phyloP scores from a whole-genome alignment of 2,797 vertebrate genomes.

The Ciconia nigra region DNA sequence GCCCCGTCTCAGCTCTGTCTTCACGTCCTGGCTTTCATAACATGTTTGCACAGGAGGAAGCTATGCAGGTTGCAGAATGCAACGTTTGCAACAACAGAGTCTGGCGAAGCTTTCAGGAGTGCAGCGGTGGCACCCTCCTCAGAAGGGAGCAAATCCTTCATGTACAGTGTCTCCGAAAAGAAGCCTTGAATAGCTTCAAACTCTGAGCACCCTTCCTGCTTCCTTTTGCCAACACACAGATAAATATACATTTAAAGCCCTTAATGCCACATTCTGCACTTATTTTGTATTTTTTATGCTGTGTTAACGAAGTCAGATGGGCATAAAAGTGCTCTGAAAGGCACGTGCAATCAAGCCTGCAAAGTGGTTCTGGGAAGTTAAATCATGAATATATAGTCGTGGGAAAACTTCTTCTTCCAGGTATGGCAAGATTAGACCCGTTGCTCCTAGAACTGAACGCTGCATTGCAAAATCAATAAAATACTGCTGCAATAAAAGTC shows the following conservation, averaged over 20 bases:
- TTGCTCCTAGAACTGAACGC: not conserved
- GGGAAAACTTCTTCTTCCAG: not conserved
- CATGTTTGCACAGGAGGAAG: not conserved
- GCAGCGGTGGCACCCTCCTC: not conserved
- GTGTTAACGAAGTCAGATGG: not conserved
- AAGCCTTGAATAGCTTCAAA: fast-evolving
- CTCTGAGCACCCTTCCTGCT: not conserved
- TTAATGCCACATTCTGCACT: fast-evolving
- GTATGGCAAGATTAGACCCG: not conserved
- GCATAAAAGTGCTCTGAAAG: not conserved
- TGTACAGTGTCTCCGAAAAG: fast-evolving
- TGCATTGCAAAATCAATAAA: not conserved
- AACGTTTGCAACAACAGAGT: no score
- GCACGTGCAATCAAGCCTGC: not conserved
- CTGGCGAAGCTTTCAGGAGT: not conserved
- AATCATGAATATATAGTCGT: not conserved
- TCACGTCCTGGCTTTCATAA: fast-evolving
- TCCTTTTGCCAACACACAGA: fast-evolving
- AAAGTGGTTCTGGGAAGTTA: not conserved
- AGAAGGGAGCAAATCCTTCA: not conserved
- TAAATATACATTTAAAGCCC: not conserved
- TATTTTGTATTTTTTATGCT: not conserved
- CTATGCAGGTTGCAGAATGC: not conserved
- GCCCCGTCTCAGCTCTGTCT: not conserved
- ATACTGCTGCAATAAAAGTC: not conserved